phyloP scores from a whole-genome alignment of 2,113 vertebrate species.

The Mobula hypostoma region DNA sequence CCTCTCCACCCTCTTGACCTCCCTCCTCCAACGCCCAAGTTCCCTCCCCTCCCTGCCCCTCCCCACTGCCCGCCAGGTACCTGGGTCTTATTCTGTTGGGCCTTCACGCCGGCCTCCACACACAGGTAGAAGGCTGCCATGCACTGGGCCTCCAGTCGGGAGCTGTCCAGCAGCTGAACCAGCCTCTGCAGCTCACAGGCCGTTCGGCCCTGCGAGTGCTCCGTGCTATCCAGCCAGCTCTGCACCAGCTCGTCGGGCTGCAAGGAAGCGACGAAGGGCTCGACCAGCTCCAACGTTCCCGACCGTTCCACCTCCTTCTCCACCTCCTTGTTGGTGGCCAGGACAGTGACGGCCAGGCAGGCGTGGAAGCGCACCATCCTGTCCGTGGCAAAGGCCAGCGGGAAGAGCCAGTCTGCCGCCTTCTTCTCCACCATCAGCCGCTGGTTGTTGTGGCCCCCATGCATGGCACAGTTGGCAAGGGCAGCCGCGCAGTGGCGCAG shows the following conservation, averaged over 20 bases:
- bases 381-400: constrained; percentile 86
- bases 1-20: background rate
- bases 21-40: constrained; percentile 4
- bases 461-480: constrained; percentile 91
- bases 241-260: constrained; percentile 78
- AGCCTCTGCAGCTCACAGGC: constrained; percentile 84
- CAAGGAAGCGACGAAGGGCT: constrained; percentile 86
- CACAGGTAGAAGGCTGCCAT: constrained; percentile 92
- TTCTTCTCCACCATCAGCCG: constrained; percentile 87
- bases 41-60: background rate
- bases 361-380: constrained; percentile 83
- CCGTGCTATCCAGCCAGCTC: constrained; percentile 70
- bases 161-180: constrained; percentile 81
- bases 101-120: constrained; percentile 82
- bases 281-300: constrained; percentile 87
- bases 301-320: constrained; percentile 93
- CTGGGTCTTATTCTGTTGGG: constrained; percentile 85
- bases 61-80: constrained; percentile 50
- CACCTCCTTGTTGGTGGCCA: constrained; percentile 85
- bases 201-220: constrained; percentile 79
- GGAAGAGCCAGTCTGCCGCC: constrained; percentile 91
- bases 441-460: constrained; percentile 83
- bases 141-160: constrained; percentile 84
- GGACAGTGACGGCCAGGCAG: constrained; percentile 79
- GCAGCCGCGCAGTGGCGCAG: constrained; percentile 88